Evolutionary conservation across 1,140 invertebrate species (phyloP), one percentile per base, ranked within the genome.

Genomic region (Nebria ingens): DNA sequence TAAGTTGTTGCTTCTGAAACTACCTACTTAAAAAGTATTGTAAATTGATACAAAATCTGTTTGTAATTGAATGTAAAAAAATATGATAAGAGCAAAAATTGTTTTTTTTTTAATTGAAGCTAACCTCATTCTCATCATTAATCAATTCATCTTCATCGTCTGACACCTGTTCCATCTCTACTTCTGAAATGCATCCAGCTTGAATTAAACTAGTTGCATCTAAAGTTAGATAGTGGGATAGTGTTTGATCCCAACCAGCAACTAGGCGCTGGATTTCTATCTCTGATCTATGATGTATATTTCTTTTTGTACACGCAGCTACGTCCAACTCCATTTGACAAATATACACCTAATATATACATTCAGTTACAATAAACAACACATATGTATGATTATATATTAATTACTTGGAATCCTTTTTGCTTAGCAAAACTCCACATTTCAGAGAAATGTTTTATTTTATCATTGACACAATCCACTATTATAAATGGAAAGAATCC

Each of bases 401-500:
- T 57, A 68, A 70, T 66, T 76, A 94, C 92, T 79, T 92, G 87
- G 69, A 96, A 97, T 49, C 87, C 87, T 68, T 87, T 87, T 52
- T 87, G 84, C 68, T 90, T 91, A 3, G 90, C 89, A 73, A 85
- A 87, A 64, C 82, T 86, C 79, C 87, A 89, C 75, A 96, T 87
- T 65, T 95, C 89, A 60, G 89, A 87, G 69, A 93, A 93, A 61
- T 84, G 78, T 50, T 79, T 79, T 17, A 90, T 76, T 64, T 86
- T 86, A 59, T 93, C 85, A 69, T 93, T 91, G 2, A 89, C 79
- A 64, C 87, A 86, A 72, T 97, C 93, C 19, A 93, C 81, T 68
- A 98, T 91, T 56, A 97, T 87, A 68, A 97, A 96, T 52, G 86
- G 82, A 68, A 96, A 96, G 67, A 90, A 93, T 21, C 91, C 89